Evolutionary conservation across 2,113 vertebrate species (phyloP), one percentile per base, ranked within the genome.

Genomic region (Heterotilapia buettikoferi): DNA sequence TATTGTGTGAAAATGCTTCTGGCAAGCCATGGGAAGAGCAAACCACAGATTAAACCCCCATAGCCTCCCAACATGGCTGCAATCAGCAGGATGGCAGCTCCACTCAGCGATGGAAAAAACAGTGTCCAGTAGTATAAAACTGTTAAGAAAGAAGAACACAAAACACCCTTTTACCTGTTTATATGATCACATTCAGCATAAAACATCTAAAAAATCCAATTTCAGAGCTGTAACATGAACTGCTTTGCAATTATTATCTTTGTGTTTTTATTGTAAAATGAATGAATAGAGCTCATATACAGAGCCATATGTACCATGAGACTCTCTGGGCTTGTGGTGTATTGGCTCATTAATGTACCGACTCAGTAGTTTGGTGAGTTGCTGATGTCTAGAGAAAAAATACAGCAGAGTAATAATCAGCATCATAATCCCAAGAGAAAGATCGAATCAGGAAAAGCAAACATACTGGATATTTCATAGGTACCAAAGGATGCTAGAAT

Each of bases 101-200:
- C 97, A 13, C 93, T 88, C 82, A 97, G 63, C 14, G 89, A 91
- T 3, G 97, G 97, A 82, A 96, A 96, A 47, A 96, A 82, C 85
- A 97, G 88, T 1, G 93, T 95, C 96, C 97, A 96, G 90, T 94
- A 97, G 91, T 97, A 97, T 71, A 97, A 85, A 47, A 90, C 97
- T 97, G 87, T 33, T 68, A n/a, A 85, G 9, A 82, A 86, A 40
- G 78, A 84, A 86, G 73, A 83, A 85, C 9, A 88, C 5, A 84
- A 4, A n/a, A 78, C 45, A 52, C 1, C 16, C 2, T 13, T 78
- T 78, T 33, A 78, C 45, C 4, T 78, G 18, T 78, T 50, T 3
- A 31, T 26, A 19, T 3, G 11, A 63, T 8, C 26, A 53, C 8
- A 71, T 19, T 82, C 13, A 10, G 9, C 10, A 86, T 4, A 59